A percentile compares a stretch with the other conserved stretches of the same genome.
Evolutionary conservation across 2,888 invertebrate species (phyloP).

Genomic region (Spialia ferax): DNA sequence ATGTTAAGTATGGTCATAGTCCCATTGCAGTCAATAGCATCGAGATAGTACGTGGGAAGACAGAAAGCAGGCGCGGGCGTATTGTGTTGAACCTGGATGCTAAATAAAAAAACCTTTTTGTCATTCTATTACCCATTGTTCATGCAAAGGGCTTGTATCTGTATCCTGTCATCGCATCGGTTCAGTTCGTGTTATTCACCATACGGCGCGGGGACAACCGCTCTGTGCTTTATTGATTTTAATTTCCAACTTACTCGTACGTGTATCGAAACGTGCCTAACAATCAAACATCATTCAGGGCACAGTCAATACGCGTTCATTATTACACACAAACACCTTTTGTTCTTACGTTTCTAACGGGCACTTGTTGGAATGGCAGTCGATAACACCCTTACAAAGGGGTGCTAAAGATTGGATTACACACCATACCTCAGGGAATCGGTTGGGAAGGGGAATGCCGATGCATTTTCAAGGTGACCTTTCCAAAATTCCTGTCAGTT

Average conservation of each 20-base stretch:
- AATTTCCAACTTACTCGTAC: slow-evolving; percentile 29
- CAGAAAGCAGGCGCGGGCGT: slow-evolving; percentile 68
- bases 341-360: slow-evolving; percentile 31
- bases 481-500: slow-evolving; percentile 27
- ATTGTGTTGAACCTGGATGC: slow-evolving; percentile 73
- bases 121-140: slow-evolving; percentile 79
- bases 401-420: slow-evolving; percentile 71
- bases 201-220: slow-evolving; percentile 28
- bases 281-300: slow-evolving; percentile 19
- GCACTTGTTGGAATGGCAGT: slow-evolving; percentile 36
- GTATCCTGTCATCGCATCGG: slow-evolving; percentile 74
- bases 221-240: slow-evolving; percentile 38
- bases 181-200: slow-evolving; percentile 54
- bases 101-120: slow-evolving; percentile 67
- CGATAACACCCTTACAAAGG: slow-evolving; percentile 52
- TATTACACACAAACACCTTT: slow-evolving; percentile 38
- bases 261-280: slow-evolving; percentile 35
- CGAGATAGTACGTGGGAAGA: slow-evolving; percentile 67
- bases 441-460: slow-evolving; percentile 34
- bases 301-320: slow-evolving; percentile 26
- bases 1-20: slow-evolving; percentile 23
- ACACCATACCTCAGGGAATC: slow-evolving; percentile 55
- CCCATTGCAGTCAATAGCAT: slow-evolving; percentile 30
- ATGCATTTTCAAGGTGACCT: slow-evolving; percentile 40
- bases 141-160: slow-evolving; percentile 70